Base-by-base conservation (phyloP, 2,888 invertebrate genomes). In the Hirtodrosophila histrioides region DNA sequence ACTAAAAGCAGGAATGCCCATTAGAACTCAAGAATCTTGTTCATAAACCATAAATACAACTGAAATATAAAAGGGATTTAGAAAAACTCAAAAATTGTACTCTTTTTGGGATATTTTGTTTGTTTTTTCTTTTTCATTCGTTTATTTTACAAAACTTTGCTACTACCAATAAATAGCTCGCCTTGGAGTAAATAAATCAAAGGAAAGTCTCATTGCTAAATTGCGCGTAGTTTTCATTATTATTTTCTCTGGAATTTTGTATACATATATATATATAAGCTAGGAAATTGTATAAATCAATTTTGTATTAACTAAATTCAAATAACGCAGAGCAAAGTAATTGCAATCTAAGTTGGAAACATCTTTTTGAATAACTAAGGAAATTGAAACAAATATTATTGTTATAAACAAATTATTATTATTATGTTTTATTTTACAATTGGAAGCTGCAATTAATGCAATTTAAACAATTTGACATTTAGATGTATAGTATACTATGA, bases 121-220 rank as follows among this genome's bases (percentile, higher is more conserved):
- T 57, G 24, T 66, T 71, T 57, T 17, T 57, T 17, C 1, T 49
- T 46, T 66, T 75, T 75, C 60, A 64, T 61, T 80, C 27, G 53
- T 81, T 84, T 84, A 84, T 73, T 86, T 67, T 86, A 86, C 71
- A 78, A 78, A 78, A 85, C 62, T 44, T 72, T 36, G 60, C 54
- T 67, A 73, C 50, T 61, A 51, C 68, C 74, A 70, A 60, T 66
- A 72, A 67, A 66, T 64, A 54, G 45, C 56, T 54, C 46, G 45
- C 31, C 43, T 53, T 63, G 69, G 60, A 49, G 63, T 61, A 78
- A 81, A 63, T 69, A 55, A 80, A 79, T 85, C 62, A 75, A 78
- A 85, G 58, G 49, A 84, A 81, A 78, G 86, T 78, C 86, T 78
- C 86, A 63, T 78, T 78, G 78, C 78, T 83, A 83, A 86, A 79